Evolutionary conservation across 2,888 invertebrate species (phyloP), one percentile per base, ranked within the genome.

Genomic region (Meliscaeva auricollis): DNA sequence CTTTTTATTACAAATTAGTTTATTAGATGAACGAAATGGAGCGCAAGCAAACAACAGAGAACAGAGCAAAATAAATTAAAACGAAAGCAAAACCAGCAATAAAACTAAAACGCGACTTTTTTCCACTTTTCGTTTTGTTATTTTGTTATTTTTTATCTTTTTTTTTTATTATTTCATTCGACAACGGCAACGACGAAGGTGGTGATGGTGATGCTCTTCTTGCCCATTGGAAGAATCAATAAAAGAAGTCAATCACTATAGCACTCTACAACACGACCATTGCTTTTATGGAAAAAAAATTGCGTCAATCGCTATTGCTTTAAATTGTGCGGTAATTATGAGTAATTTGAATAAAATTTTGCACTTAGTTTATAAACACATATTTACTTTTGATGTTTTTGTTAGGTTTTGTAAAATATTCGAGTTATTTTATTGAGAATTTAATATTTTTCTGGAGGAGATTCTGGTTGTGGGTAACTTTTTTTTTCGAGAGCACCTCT

Each of bases 221-320:
- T 73, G 48, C 73, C 76, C 81, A 85, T 85, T 81, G 68, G 68
- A 85, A 85, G 81, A 85, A 85, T 85, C 85, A 85, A 85, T 85
- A 85, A 85, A 85, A 85, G 81, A 81, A 85, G 80, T 85, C 76
- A 79, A 85, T 84, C 80, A 68, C 64, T 46, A 64, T 32, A 64
- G 64, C 44, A 64, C 64, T 64, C 13, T 58, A 56, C 9, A 38
- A 41, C 41, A 62, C 20, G 15, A 64, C 44, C 46, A 26, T 26
- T 26, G 26, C 26, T 26, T 26, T 26, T 26, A 26, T 26, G 26
- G 26, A 26, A 26, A 26, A 26, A 26, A 26, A 26, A 3, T 26
- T 26, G 26, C 26, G 26, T 26, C 26, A 26, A 26, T 26, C 9
- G 38, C 38, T 13, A 66, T 77, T 79, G 74, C 76, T 72, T 66